Base-by-base conservation (phyloP, 1,140 invertebrate species). In the Druon quercuslanigerum region DNA sequence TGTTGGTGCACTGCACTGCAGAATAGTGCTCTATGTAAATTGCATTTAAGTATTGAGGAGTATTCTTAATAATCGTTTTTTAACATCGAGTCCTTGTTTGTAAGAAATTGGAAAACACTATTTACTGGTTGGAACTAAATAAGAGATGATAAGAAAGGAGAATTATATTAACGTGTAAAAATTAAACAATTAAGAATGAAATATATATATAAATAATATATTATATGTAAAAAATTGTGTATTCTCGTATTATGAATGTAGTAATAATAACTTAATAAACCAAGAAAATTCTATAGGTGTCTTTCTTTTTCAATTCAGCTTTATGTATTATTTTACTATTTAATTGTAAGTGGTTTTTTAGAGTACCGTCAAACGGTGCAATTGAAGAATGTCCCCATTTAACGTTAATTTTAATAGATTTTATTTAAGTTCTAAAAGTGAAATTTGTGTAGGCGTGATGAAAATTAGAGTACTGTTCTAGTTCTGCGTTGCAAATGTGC, bases 231-330 rank as follows among this genome's bases (percentile, higher is more conserved):
- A 87, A 87, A 86, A 87, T 84, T 78, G 79, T 86, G 86, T 87
- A 86, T 87, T 87, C 86, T 87, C 84, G 72, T 85, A 87, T 86
- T 83, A 83, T 86, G 77, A 82, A 46, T 66, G 60, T 85, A 84
- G 78, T 77, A 83, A 83, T 87, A 87, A 86, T 87, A 86, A 87
- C 84, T 87, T 86, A 87, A 87, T 87, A 87, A 87, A 87, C 81
- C 76, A 79, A 83, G 79, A 85, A 85, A 85, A 87, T 85, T 81
- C 79, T 75, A 83, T 72, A 11, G 13, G 16, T 17, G 54, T 12
- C 52, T 50, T 7, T 79, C 57, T 54, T 12, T 25, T 25, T 20
- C 12, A 40, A 72, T 50, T 2, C 50, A 16, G 5, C 5, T 51
- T 17, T 3, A 17, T 9, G 19, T 17, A 56, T 17, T 56, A 17